Conservation (phyloP, 2,888 invertebrate genomes). For the Harpalus rufipes region DNA sequence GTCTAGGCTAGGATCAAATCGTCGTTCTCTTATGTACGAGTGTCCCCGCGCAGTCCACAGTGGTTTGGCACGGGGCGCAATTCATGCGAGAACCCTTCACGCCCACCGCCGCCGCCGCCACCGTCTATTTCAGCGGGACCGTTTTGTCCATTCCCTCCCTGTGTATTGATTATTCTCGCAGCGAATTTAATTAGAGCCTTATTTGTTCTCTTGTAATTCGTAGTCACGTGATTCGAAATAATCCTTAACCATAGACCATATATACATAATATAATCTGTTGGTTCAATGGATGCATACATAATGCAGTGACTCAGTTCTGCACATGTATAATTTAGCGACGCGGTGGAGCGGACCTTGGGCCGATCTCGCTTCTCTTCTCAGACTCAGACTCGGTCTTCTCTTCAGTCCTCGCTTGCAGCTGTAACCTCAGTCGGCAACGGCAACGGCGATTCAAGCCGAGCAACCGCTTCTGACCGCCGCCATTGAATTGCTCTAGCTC, state of each 20-base stretch:
- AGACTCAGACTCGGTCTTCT: no score
- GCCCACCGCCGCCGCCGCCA: constrained; percentile 50
- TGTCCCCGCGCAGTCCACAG: constrained; percentile 19
- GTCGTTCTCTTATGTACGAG: constrained; percentile 2
- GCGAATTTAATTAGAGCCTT: constrained; percentile 71
- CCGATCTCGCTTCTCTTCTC: constrained; percentile 4
- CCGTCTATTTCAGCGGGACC: constrained; percentile 42
- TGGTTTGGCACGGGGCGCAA: constrained; percentile 36
- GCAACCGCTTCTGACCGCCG: constrained; percentile 51
- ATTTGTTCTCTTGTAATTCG: constrained; percentile 71
- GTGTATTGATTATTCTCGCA: constrained; percentile 67
- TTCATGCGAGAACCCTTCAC: constrained; percentile 53
- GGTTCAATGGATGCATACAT: constrained; percentile 73
- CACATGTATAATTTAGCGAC: constrained; percentile 59
- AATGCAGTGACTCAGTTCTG: constrained; percentile 70
- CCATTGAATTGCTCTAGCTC: constrained; percentile 51
- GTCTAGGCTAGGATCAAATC: constrained; percentile 28
- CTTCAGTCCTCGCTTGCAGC: not conserved
- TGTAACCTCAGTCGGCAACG: constrained; percentile 34
- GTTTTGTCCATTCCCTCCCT: constrained; percentile 59
- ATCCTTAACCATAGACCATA: constrained; percentile 74
- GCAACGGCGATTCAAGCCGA: constrained; percentile 39
- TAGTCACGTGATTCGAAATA: constrained; percentile 71
- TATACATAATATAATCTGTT: constrained; percentile 73
- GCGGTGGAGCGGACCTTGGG: constrained; percentile 31